Conservation (phyloP, 2,888 invertebrate species). For the Amphiduros pacificus region DNA sequence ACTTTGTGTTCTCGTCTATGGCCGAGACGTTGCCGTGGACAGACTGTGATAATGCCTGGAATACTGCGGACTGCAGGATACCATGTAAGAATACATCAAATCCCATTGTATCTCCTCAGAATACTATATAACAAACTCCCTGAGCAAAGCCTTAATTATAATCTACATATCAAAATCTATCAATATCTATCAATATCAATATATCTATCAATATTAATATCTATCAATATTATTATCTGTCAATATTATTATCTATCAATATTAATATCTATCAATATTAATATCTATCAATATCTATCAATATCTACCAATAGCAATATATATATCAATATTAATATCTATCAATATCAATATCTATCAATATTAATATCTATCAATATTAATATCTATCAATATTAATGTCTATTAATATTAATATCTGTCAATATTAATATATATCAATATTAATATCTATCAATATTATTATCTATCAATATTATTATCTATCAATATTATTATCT, state of each 20-base stretch:
- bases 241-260: neutral
- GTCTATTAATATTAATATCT: neutral
- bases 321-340: neutral
- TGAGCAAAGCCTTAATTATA: neutral
- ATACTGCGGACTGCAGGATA: neutral
- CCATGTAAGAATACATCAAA: conserved; percentile 1
- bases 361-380: neutral
- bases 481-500: no score
- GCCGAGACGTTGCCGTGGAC: conserved; percentile 6
- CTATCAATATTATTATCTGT: neutral
- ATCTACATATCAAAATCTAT: neutral
- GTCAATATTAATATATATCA: neutral
- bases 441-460: neutral
- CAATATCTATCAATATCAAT: neutral
- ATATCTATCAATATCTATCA: neutral
- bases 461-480: neutral
- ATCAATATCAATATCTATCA: neutral
- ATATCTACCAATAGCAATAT: neutral
- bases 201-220: neutral
- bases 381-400: no score
- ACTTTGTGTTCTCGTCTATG: conserved; percentile 17
- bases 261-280: no score
- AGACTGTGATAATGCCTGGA: conserved; percentile 12
- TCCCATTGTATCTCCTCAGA: neutral
- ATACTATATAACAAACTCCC: neutral